Base-by-base conservation (phyloP, 2,888 invertebrate species). In the Byasa hedistus region DNA sequence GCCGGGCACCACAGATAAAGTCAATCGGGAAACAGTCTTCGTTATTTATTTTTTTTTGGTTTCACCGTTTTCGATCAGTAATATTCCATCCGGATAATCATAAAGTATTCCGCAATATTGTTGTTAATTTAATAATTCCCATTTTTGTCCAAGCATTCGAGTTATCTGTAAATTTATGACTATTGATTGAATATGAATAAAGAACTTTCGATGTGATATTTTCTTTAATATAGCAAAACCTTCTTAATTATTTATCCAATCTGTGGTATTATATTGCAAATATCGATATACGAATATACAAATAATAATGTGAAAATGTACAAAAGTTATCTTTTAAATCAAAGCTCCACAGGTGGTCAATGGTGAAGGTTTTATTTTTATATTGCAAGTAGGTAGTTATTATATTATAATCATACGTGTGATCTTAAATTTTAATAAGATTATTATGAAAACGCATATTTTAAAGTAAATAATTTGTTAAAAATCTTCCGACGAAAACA, bases 1-100 rank as follows among this genome's bases (percentile, higher is more conserved):
- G 70, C 57, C 69, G 70, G 65, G 66, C 69, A 66, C 57, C 57
- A 60, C 63, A 59, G 51, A 67, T 63, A 64, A 60, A 23, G 59
- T 32, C 12, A 60, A 61, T 48, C 56, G 17, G 56, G 56, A 67
- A 61, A 44, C 48, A 56, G 22, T 57, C 15, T 52, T 67, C 51
- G 3, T 64, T 64, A 32, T 63, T 64, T 64, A 32, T 63, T 64
- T 39, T 39, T 39, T 64, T 57, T 12, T 23, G 36, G 39, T 60
- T 63, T 60, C 48, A 23, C 56, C 60, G 59, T 64, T 67, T 63
- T 57, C 51, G 51, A 39, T 52, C 60, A 57, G 60, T 36, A 52
- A 24, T 39, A 39, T 60, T 66, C 39, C 55, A 58, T 54, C 27
- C 27, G 23, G n/a, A 60, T 51, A 51, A 63, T 56, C 60, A 51